Percentiles rank a stretch among this genome's conserved stretches.
Conservation (phyloP, 2,888 invertebrate genomes). For the Brachypterus glaber region DNA sequence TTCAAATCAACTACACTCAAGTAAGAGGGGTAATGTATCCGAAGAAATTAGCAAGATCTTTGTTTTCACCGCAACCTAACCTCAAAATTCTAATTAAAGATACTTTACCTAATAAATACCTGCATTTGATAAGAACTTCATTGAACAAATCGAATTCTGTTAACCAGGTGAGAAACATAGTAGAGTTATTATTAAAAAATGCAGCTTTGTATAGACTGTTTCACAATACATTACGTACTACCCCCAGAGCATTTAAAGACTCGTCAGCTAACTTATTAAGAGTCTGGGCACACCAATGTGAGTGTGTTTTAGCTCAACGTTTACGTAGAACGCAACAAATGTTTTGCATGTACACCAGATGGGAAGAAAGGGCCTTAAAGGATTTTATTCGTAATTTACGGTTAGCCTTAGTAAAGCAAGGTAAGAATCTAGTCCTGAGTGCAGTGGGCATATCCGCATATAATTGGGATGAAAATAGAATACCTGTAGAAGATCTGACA, state of each 20-base stretch:
- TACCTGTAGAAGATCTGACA: slow-evolving; percentile 47
- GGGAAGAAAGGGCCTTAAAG: slow-evolving; percentile 51
- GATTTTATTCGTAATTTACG: slow-evolving; percentile 45
- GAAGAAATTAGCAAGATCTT: slow-evolving; percentile 21
- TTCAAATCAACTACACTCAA: neutral
- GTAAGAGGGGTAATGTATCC: slow-evolving; percentile 20
- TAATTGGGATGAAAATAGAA: slow-evolving; percentile 54
- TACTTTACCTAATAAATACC: too few relatives aligned
- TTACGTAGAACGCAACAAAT: slow-evolving; percentile 54
- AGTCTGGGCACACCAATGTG: slow-evolving; percentile 47
- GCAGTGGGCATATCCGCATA: slow-evolving; percentile 47
- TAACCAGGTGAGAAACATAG: too few relatives aligned
- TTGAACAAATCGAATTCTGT: too few relatives aligned
- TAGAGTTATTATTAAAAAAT: too few relatives aligned
- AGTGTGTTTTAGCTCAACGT: slow-evolving; percentile 51
- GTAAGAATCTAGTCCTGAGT: slow-evolving; percentile 48
- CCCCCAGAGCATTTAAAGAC: too few relatives aligned
- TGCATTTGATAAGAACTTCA: too few relatives aligned
- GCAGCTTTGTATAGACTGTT: too few relatives aligned
- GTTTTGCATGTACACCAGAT: slow-evolving; percentile 51
- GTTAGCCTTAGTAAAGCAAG: slow-evolving; percentile 39
- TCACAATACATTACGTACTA: too few relatives aligned
- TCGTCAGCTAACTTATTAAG: slow-evolving; percentile 44
- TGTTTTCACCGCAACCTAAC: slow-evolving; percentile 29
- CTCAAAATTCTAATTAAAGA: slow-evolving; percentile 29